Evolutionary conservation across 2,888 invertebrate genomes (phyloP).

Genomic region (Cybosia mesomella): DNA sequence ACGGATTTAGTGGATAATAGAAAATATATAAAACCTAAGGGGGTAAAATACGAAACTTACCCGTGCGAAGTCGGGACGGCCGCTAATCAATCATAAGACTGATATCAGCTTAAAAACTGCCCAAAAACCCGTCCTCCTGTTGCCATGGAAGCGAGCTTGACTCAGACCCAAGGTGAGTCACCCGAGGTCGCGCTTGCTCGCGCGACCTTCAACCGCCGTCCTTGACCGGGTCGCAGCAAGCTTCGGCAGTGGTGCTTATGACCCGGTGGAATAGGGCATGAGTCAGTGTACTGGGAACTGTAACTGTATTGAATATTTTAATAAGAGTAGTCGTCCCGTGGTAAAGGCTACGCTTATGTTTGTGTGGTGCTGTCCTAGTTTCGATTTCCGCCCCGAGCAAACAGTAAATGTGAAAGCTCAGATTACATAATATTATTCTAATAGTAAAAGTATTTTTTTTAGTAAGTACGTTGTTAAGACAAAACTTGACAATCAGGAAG

Average conservation of each 20-base stretch:
- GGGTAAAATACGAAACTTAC: not conserved
- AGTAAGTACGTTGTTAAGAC: too few species aligned
- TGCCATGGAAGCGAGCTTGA: conserved; percentile 21
- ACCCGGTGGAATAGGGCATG: conserved; percentile 14
- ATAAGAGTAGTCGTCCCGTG: not conserved
- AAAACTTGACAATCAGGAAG: too few species aligned
- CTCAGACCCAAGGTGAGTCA: conserved; percentile 28
- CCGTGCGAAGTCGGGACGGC: not conserved
- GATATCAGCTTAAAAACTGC: not conserved
- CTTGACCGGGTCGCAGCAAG: conserved; percentile 17
- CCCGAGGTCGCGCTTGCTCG: conserved; percentile 1
- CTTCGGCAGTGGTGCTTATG: not conserved
- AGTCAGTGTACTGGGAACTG: conserved; percentile 8
- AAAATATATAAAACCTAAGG: too few species aligned
- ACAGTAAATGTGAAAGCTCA: too few species aligned
- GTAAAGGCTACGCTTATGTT: too few species aligned
- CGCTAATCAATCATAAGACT: not conserved
- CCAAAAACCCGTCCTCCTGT: conserved; percentile 7
- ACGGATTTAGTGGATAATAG: too few species aligned
- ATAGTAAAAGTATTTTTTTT: too few species aligned
- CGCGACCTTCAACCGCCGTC: conserved; percentile 8
- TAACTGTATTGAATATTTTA: not conserved
- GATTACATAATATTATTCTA: too few species aligned
- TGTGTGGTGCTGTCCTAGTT: too few species aligned
- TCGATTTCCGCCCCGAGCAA: too few species aligned